Evolutionary conservation across 2,113 vertebrate species (phyloP).

Genomic region (Arothron firmamentum): DNA sequence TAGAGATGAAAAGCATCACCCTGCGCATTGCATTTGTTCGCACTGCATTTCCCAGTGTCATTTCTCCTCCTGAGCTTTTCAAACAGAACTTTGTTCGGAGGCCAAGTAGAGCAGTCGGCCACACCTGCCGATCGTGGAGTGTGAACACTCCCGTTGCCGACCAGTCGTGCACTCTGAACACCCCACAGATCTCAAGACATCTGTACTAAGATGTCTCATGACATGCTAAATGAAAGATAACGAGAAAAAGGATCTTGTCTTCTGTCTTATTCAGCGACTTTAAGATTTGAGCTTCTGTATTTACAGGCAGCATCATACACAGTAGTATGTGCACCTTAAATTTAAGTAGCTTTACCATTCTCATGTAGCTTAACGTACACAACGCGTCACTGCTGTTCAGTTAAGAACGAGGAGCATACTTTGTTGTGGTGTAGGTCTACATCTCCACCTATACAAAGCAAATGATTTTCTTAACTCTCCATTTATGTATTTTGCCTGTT

Average conservation of each 20-base stretch:
- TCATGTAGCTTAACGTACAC: constrained; percentile 32
- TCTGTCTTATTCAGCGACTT: constrained; percentile 19
- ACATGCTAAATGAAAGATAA: too few relatives aligned
- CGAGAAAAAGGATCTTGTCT: not conserved
- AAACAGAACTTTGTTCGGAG: too few relatives aligned
- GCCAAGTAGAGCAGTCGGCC: too few relatives aligned
- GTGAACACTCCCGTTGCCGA: too few relatives aligned
- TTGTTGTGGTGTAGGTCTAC: constrained; percentile 11
- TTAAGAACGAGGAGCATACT: constrained; percentile 15
- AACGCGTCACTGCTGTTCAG: constrained; percentile 10
- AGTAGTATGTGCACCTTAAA: constrained; percentile 18
- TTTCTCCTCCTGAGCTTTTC: too few relatives aligned
- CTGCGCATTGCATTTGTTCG: too few relatives aligned
- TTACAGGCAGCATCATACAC: constrained; percentile 18
- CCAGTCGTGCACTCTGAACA: too few relatives aligned
- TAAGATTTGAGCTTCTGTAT: constrained; percentile 25
- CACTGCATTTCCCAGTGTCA: too few relatives aligned
- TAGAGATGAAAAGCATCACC: too few relatives aligned
- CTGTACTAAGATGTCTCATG: too few relatives aligned
- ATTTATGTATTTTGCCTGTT: constrained; percentile 36
- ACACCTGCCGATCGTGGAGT: too few relatives aligned
- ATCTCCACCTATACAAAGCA: constrained; percentile 21
- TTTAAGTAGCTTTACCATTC: constrained; percentile 16
- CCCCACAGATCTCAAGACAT: too few relatives aligned
- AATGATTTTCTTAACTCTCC: constrained; percentile 17